These are phyloP conservation scores for Drosophila serrata DNA, from an alignment of 1,140 invertebrate species.

Conservation along the genomic window DNA sequence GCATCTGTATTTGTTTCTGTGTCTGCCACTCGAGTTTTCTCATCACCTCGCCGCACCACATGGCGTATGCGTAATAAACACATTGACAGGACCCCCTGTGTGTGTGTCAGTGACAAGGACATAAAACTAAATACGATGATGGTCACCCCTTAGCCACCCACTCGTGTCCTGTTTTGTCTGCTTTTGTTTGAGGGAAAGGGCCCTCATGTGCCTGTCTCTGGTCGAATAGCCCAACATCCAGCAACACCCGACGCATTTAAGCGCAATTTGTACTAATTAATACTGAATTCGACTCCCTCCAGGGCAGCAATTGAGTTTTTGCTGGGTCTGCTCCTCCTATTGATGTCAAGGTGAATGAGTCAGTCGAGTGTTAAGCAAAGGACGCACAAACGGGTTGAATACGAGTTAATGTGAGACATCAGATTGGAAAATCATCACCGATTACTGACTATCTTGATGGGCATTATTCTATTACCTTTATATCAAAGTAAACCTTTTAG, in stretches of 20 bases:
- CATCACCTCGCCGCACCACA: conserved; percentile 31
- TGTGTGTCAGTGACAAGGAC: conserved; percentile 65
- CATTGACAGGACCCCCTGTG: conserved; percentile 28
- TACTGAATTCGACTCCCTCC: conserved; percentile 50
- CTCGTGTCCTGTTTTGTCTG: conserved; percentile 27
- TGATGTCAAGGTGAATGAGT: conserved; percentile 50
- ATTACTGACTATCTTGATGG: neutral
- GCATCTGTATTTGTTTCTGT: conserved; percentile 20
- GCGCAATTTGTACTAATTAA: conserved; percentile 78
- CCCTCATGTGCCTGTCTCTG: conserved; percentile 39
- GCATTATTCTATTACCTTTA: neutral
- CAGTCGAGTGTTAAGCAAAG: conserved; percentile 22
- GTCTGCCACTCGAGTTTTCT: conserved; percentile 46
- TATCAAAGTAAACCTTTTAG: neutral
- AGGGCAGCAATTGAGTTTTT: conserved; percentile 30
- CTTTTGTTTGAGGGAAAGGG: conserved; percentile 55
- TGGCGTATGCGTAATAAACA: conserved; percentile 74
- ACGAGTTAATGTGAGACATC: conserved; percentile 15
- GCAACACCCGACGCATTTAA: conserved; percentile 51
- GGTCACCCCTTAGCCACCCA: conserved; percentile 19
- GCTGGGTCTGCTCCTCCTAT: conserved; percentile 7
- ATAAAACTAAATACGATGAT: conserved; percentile 69
- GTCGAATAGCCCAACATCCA: conserved; percentile 35
- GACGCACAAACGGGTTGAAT: conserved; percentile 5
- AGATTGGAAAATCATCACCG: neutral